Conservation (phyloP, 1,140 invertebrate genomes). For the Drosophila nigrodunni region DNA sequence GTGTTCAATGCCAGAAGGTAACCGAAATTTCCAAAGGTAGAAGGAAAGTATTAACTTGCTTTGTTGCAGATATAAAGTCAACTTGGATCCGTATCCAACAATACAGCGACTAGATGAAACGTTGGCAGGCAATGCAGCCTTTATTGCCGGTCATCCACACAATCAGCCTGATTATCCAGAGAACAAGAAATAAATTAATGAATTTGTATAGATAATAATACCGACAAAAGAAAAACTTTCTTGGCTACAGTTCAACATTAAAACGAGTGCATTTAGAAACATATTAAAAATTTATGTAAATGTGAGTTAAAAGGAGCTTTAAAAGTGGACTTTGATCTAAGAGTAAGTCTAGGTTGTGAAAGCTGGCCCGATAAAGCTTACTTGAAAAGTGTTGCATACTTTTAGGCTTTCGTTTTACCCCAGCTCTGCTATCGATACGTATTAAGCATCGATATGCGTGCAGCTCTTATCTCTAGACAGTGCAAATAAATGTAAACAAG, state of each 20-base stretch:
- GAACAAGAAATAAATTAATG: constrained; percentile 85
- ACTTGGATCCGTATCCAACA: constrained; percentile 93
- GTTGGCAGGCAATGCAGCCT: constrained; percentile 92
- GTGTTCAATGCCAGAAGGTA: constrained; percentile 94
- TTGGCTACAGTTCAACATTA: background rate
- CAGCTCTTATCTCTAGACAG: no score
- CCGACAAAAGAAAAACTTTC: background rate
- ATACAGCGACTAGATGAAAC: constrained; percentile 93
- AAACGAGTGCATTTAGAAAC: background rate
- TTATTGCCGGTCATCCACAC: constrained; percentile 92
- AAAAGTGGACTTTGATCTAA: no score
- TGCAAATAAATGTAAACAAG: no score
- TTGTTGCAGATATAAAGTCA: constrained; percentile 91
- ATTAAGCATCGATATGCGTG: no score
- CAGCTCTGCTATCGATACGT: no score
- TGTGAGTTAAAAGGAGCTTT: no score
- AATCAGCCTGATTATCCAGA: constrained; percentile 95
- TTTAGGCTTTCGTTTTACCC: background rate
- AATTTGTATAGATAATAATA: no score
- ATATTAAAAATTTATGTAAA: no score
- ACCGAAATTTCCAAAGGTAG: no score
- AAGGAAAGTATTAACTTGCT: background rate
- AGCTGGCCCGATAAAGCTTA: background rate
- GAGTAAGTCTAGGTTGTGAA: background rate
- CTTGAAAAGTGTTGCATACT: background rate